These are phyloP conservation scores for Orthosia incerta DNA, from an alignment of 2,888 invertebrate genomes.

Conservation along the genomic window DNA sequence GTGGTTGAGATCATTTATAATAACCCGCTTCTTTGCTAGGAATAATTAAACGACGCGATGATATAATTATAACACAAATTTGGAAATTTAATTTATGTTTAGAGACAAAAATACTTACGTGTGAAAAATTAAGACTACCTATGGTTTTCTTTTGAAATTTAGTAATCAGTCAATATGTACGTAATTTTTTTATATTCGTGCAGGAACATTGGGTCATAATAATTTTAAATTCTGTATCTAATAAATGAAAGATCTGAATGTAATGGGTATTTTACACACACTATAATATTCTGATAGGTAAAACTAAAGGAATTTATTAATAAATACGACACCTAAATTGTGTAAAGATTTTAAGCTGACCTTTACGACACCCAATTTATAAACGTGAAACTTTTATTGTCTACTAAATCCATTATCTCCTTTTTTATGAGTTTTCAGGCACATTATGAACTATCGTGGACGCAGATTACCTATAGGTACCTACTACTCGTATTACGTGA, in stretches of 20 bases:
- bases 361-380: background rate
- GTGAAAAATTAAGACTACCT: background rate
- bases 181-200: no score
- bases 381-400: background rate
- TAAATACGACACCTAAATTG: background rate
- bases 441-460: background rate
- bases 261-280: no score
- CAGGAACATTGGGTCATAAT: no score
- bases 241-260: no score
- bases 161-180: no score
- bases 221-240: no score
- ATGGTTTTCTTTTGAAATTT: background rate
- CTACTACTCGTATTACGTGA: background rate
- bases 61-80: background rate
- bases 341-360: background rate
- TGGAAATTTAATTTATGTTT: background rate
- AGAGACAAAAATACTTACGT: background rate
- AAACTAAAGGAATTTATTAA: background rate
- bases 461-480: background rate
- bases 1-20: background rate
- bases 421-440: conserved; percentile 19
- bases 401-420: conserved; percentile 8
- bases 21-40: background rate
- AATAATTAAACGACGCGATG: background rate
- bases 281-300: no score